Base-by-base conservation (phyloP, 1,140 invertebrate genomes). In the Drosophila mayri region DNA sequence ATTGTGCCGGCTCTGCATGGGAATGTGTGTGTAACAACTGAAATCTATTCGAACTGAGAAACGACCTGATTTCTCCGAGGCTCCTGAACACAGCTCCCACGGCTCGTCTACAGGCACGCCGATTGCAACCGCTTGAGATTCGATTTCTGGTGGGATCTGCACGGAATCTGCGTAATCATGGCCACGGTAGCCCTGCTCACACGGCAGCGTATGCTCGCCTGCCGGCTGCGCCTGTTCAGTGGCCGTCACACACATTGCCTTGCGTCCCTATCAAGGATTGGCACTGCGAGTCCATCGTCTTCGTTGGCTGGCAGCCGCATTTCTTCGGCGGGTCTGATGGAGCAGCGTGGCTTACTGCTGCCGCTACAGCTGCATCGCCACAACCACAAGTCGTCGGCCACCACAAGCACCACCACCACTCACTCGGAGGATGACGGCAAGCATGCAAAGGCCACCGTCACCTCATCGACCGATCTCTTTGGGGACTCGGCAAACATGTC, bases 401-500 rank as follows among this genome's bases (percentile, higher is more conserved):
- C 44, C 2, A 37, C 66, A 2, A 38, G 14, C 20, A 22, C 25
- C 32, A 60, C 20, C 28, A 18, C 35, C 28, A 58, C 20, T 25
- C 28, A 38, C 25, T n/a, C 41, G 10, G 9, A 79, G 35, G 35
- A 25, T 7, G 52, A 38, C 38, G 66, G 49, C 14, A 92, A 92
- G 54, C 72, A 83, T 25, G 60, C 43, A 0, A 90, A 79, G 35
- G 35, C 68, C 4, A 41, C 67, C 14, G 73, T 30, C 32, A 37
- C 91, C 14, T 57, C 90, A 8, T 65, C 81, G 3, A 76, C 22
- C 28, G 91, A 92, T 32, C 70, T 92, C 4, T 92, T 92, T 25
- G 91, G 91, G 20, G 91, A 92, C 3, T 68, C 91, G 8, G 90
- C 91, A 0, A 92, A 91, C 25, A 84, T 88, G 77, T 88, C 88